Conservation (phyloP, 64 coral and sea anemone species). For the Platygyra sinensis region DNA sequence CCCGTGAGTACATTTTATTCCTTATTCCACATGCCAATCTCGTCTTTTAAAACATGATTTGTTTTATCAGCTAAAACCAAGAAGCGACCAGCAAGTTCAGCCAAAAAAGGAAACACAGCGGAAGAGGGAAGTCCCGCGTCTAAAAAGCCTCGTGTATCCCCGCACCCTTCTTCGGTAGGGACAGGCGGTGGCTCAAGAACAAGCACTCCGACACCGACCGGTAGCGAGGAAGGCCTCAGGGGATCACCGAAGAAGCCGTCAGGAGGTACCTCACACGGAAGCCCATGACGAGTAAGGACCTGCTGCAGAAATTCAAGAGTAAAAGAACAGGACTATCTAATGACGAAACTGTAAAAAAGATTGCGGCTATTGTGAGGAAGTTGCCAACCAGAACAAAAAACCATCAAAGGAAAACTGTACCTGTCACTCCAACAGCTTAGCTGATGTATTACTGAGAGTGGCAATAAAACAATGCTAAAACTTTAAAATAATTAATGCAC, state of each 20-base stretch:
- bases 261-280: conserved; percentile 93
- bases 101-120: conserved; percentile 37
- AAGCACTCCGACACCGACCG: conserved; percentile 68
- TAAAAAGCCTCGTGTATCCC: conserved; percentile 75
- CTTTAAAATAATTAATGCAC: not conserved
- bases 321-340: conserved; percentile 90
- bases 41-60: not conserved
- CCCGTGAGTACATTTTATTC: not conserved
- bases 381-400: conserved; percentile 90
- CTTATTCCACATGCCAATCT: not conserved
- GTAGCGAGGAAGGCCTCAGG: conserved; percentile 71
- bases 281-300: conserved; percentile 99
- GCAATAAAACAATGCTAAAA: not conserved
- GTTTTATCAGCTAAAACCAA: conserved; percentile 57
- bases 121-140: conserved; percentile 56
- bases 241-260: conserved; percentile 95
- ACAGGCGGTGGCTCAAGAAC: conserved; percentile 65
- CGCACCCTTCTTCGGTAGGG: conserved; percentile 44
- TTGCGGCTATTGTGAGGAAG: conserved; percentile 89
- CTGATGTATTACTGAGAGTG: not conserved
- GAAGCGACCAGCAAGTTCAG: conserved; percentile 74
- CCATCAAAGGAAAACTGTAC: conserved; percentile 90
- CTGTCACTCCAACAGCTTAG: conserved; percentile 71
- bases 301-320: conserved; percentile 93
- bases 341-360: conserved; percentile 93